Evolutionary conservation across 2,888 invertebrate genomes (phyloP).

Genomic region (Hetaerina titia): DNA sequence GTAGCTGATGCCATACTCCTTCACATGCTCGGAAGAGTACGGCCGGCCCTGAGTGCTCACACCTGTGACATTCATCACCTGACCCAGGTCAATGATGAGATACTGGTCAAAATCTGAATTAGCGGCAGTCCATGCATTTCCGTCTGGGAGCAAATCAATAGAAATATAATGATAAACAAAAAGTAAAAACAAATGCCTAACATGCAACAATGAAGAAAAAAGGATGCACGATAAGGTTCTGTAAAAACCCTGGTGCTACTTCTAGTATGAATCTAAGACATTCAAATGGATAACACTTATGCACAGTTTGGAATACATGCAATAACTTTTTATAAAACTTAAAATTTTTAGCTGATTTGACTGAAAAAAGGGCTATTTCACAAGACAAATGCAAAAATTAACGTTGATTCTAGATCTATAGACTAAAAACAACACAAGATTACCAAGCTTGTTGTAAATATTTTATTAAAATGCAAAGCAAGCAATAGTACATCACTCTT

Average conservation of each 20-base stretch:
- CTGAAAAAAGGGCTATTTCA: neutral
- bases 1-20: constrained; percentile 96
- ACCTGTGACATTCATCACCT: constrained; percentile 91
- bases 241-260: neutral
- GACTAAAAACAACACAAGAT: constrained; percentile 30
- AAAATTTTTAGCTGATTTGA: neutral
- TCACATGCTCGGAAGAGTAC: constrained; percentile 93
- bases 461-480: constrained; percentile 57
- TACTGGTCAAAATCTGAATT: constrained; percentile 95
- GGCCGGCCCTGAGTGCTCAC: constrained; percentile 94
- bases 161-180: constrained; percentile 59
- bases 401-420: neutral
- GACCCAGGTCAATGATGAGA: constrained; percentile 92
- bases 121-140: constrained; percentile 94
- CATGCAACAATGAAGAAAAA: constrained; percentile 36
- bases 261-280: constrained; percentile 10
- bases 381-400: neutral
- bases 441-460: constrained; percentile 9
- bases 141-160: constrained; percentile 80
- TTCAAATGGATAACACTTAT: neutral
- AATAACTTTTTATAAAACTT: neutral
- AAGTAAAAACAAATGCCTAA: constrained; percentile 32
- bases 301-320: neutral
- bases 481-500: constrained; percentile 45
- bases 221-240: neutral